Conservation (phyloP, 2,888 invertebrate genomes). For the Miltochrista miniata region DNA sequence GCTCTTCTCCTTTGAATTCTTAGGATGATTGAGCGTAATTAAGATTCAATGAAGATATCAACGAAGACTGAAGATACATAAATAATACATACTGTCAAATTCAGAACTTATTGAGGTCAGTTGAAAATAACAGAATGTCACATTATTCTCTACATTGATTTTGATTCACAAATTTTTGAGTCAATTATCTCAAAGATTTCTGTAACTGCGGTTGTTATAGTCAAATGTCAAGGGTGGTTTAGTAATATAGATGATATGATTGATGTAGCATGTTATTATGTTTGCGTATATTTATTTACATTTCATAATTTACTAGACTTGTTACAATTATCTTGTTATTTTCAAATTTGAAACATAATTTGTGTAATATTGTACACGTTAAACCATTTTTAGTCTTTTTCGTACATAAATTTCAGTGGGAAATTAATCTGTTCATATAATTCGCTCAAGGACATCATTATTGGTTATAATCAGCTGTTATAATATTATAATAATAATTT, state of each 20-base stretch:
- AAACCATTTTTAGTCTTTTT: not conserved
- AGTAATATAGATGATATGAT: conserved; percentile 7
- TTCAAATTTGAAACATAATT: not conserved
- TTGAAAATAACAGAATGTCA: no score
- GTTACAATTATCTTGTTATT: conserved; percentile 1
- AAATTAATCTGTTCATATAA: no score
- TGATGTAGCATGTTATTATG: conserved; percentile 9
- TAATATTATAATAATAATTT: no score
- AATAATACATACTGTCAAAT: no score
- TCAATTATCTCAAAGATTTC: conserved; percentile 19
- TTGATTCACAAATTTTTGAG: conserved; percentile 9
- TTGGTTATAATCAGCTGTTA: no score
- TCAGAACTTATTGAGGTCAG: no score
- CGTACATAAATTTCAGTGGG: no score
- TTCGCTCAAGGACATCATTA: no score
- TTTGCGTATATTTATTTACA: conserved; percentile 9
- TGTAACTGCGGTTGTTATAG: conserved; percentile 6
- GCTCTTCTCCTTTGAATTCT: no score
- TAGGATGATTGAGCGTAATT: no score
- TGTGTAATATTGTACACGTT: not conserved
- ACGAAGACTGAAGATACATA: no score
- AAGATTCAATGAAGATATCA: no score
- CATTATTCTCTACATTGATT: conserved; percentile 14
- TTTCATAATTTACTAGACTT: conserved; percentile 5
- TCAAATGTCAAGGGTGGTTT: conserved; percentile 15